These are phyloP conservation scores for Campoletis raptor DNA, from an alignment of 2,888 invertebrate genomes.

Conservation along the genomic window DNA sequence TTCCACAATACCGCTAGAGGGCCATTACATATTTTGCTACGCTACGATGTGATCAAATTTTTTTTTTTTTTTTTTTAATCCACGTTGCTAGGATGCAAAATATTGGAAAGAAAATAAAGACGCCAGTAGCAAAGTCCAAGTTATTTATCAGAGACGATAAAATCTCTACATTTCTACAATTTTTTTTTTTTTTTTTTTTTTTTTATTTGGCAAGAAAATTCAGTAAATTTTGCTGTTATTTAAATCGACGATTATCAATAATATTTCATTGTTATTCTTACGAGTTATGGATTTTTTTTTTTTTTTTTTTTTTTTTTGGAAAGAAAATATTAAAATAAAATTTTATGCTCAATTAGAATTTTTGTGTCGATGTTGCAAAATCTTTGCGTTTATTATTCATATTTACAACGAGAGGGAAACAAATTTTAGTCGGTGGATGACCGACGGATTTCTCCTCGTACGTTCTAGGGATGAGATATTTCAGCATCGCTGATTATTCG, in stretches of 20 bases:
- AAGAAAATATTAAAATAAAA: not conserved
- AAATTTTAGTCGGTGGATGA: slow-evolving; percentile 15
- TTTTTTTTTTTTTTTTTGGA: too few species aligned
- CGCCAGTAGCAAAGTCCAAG: not conserved
- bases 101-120: not conserved
- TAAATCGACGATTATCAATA: not conserved
- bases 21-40: slow-evolving; percentile 56
- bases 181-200: too few species aligned
- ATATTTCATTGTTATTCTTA: not conserved
- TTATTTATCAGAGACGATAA: not conserved
- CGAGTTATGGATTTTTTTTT: too few species aligned
- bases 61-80: slow-evolving; percentile 34
- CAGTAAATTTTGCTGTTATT: not conserved
- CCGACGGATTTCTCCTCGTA: slow-evolving; percentile 18
- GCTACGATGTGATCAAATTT: slow-evolving; percentile 34
- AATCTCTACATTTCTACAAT: too few species aligned
- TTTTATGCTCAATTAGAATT: not conserved
- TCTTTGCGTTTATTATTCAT: not conserved
- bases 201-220: too few species aligned
- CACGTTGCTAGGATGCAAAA: not conserved
- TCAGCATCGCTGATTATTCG: not conserved
- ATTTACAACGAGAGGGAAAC: slow-evolving; percentile 6
- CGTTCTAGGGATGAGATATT: not conserved
- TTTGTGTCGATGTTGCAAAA: not conserved
- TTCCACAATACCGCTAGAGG: slow-evolving; percentile 64